Evolutionary conservation across 2,888 invertebrate species (phyloP), one percentile per base, ranked within the genome.

Genomic region (Morpho achilles): DNA sequence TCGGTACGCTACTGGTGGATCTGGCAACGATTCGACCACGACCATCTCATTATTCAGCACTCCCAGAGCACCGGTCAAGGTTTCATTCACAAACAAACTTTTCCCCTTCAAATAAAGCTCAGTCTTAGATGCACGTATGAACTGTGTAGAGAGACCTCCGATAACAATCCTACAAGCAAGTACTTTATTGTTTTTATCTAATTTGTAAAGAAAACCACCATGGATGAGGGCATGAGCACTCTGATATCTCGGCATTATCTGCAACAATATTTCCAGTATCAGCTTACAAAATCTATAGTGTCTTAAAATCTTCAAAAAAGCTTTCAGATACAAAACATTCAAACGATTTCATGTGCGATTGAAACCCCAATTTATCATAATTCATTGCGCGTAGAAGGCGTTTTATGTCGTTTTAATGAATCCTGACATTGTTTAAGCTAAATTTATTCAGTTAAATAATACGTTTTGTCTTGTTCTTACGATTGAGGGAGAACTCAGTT

Each of bases 141-240:
- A 73, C 0, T 54, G 59, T 3, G 84, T 66, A 50, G 81, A 82
- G 0, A 94, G 91, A 32, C 91, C 92, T 8, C 93, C 93, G 64
- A 84, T 92, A 3, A 92, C 89, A n/a, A 94, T 83, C 49, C 79
- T 76, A 3, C 92, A 92, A 10, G 74, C 74, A 22, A 75, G 65
- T 1, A 91, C 77, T 22, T 80, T 78, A 62, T 81, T 63, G 61
- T 75, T 50, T 6, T 41, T 23, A 9, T 66, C 60, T 2, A 82
- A 53, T 68, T 76, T 72, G 55, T 94, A 91, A 0, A 94, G 75
- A 72, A 96, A 95, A 7, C 93, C 96, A 8, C 94, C 94, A 71
- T 95, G 94, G 0, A 96, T 93, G 59, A 94, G 91, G 0, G 95
- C 95, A 69, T 94, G 94, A 0, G 94, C 93, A 71, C 94, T 95